Base-by-base conservation (phyloP, 2,113 vertebrate species). In the Barbus barbus region DNA sequence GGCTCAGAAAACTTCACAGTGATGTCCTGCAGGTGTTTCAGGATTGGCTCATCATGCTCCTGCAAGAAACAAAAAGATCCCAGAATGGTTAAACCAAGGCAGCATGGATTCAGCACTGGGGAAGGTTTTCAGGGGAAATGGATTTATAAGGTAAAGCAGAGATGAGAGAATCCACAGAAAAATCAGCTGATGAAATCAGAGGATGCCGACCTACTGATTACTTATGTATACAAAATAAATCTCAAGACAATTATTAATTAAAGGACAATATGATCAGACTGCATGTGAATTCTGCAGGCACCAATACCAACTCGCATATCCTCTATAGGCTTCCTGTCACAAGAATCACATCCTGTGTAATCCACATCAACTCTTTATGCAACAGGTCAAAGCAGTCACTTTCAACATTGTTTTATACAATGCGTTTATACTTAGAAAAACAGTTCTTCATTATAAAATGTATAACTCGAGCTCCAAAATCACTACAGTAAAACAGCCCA, bases 1-100 rank as follows among this genome's bases (percentile, higher is more conserved):
- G 97, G 96, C 76, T 97, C 97, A 48, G 98, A 99, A 91, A 99
- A 99, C 60, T 96, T 98, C 60, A 99, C 98, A 92, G 97, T 96
- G 86, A 99, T 97, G 87, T 99, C 98, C 90, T 97, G 96, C 91
- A 99, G 91, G 83, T 99, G 96, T 91, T 97, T 99, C 88, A 99
- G 90, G 90, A 99, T 99, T 5, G 98, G 97, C 84, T 99, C 98
- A 83, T 99, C 98, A 0, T 99, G 96, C 75, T 99, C 98, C 98
- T 99, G 65, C 28, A 79, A 46, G 1, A 81, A 13, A 86, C 5
- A 24, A 80, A 77, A n/a, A 18, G 85, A 31, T 63, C 26, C 16
- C 36, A 13, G 81, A 31, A 83, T 3, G 65, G 24, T 28, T 5
- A 3, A 38, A n/a, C 28, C 22, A 20, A 36, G 28, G 16, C 3